phyloP scores from a whole-genome alignment of 2,888 invertebrate genomes.

The Dicyrtomina minuta region DNA sequence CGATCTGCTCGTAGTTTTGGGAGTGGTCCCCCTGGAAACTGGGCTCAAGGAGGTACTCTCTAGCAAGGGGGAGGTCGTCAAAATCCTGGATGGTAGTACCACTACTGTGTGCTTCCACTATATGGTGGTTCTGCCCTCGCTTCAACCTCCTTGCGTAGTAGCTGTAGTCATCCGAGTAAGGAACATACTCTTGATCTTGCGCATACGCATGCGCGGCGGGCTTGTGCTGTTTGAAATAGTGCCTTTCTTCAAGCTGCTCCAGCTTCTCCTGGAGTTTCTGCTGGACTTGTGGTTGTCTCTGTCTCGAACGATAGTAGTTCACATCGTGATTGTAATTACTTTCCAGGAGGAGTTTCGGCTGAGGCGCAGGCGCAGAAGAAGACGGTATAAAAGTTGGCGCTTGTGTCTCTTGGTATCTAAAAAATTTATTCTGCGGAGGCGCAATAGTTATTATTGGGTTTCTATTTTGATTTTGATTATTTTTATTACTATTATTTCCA shows the following conservation, averaged over 20 bases:
- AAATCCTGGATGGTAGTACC: conserved; percentile 7
- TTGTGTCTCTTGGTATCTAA: neutral
- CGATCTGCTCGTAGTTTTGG: neutral
- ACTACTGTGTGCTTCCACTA: neutral
- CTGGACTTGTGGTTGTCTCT: neutral
- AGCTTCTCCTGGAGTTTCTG: neutral
- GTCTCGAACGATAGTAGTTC: too few species aligned
- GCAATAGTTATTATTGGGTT: neutral
- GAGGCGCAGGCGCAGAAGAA: too few species aligned
- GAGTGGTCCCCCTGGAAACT: conserved; percentile 30
- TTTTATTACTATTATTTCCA: neutral
- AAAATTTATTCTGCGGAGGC: neutral
- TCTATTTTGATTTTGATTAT: conserved; percentile 5
- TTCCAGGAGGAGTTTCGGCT: too few species aligned
- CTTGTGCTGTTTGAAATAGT: too few species aligned
- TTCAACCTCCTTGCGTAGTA: conserved; percentile 32
- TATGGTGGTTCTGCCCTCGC: conserved; percentile 5
- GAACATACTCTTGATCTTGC: conserved; percentile 12
- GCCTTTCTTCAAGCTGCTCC: neutral
- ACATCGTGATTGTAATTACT: too few species aligned
- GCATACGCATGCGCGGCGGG: too few species aligned
- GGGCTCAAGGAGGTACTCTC: conserved; percentile 35
- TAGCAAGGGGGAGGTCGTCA: conserved; percentile 20
- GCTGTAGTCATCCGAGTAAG: conserved; percentile 19
- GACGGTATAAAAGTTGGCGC: too few species aligned